phyloP scores from a whole-genome alignment of 2,888 invertebrate species.

The Pterostichus niger region DNA sequence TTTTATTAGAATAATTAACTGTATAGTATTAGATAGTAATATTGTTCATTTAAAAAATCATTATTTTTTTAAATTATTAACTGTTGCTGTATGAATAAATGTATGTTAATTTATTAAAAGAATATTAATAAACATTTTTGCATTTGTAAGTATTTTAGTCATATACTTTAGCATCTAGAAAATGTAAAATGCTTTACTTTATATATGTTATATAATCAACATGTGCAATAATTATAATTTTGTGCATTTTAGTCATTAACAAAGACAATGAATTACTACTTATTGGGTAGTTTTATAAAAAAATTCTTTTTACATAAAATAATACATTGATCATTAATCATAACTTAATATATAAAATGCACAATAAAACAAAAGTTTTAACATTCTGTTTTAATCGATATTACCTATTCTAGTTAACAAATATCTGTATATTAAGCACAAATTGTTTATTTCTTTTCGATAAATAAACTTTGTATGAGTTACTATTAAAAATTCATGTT shows the following conservation, averaged over 20 bases:
- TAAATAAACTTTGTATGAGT: constrained; percentile 63
- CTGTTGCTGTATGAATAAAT: constrained; percentile 66
- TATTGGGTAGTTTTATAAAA: constrained; percentile 33
- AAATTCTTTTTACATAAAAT: constrained; percentile 44
- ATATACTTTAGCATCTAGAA: constrained; percentile 45
- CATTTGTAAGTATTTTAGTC: constrained; percentile 64
- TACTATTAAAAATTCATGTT: constrained; percentile 38
- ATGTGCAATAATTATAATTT: constrained; percentile 62
- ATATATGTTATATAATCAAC: constrained; percentile 62
- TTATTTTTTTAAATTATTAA: constrained; percentile 67
- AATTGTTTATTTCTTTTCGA: constrained; percentile 57
- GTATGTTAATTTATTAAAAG: constrained; percentile 65
- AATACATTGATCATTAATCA: constrained; percentile 41
- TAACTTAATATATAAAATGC: constrained; percentile 52
- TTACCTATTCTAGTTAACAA: constrained; percentile 55
- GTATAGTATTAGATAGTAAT: constrained; percentile 59
- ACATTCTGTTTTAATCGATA: constrained; percentile 52
- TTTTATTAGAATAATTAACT: constrained; percentile 61
- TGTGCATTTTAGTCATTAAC: constrained; percentile 56
- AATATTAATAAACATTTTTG: constrained; percentile 58
- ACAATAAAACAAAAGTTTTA: constrained; percentile 53
- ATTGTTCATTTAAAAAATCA: constrained; percentile 65
- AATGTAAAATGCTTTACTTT: constrained; percentile 65
- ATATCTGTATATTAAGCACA: constrained; percentile 61
- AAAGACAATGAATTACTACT: constrained; percentile 44